Evolutionary conservation across 2,888 invertebrate genomes (phyloP), one percentile per base, ranked within the genome.

Genomic region (Oligia strigilis): DNA sequence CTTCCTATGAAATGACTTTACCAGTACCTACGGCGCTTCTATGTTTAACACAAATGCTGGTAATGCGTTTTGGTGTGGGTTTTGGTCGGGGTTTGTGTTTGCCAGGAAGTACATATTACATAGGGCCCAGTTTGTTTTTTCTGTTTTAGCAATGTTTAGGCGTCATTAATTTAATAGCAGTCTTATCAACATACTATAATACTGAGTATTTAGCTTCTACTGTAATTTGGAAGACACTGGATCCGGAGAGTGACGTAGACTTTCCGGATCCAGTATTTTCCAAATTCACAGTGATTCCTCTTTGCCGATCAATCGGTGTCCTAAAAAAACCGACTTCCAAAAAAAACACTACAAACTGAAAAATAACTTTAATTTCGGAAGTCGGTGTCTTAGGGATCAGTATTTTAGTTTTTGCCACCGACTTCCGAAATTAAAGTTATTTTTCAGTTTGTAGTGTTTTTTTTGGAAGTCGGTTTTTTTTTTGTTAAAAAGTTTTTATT

Each of bases 1-100:
- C 55, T 76, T 49, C 60, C 40, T 43, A 40, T 72, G 60, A 83
- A 73, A 77, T 75, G 36, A 66, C 60, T 82, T 65, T 17, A 17
- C 46, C 23, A n/a, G 29, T 23, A 40, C 40, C 40, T 62, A 9
- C n/a, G 19, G 4, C 43, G n/a, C 40, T 52, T 65, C 49, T 43
- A 6, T 73, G 29, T 4, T 65, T 17, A 14, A 17, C 23, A 14
- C 36, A 19, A 36, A 29, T 17, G 46, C 55, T 14, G 36, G 65
- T 36, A 36, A 3, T 55, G 23, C 19, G 17, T 64, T 43, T 17
- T 78, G 8, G 46, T 46, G 46, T 46, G 46, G 46, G 2, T 23
- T 49, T 40, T 19, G 2, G 17, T 75, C 3, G 14, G 5, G 19
- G 14, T 23, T 58, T 40, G 3, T 23, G 40, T 65, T 40, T 23